phyloP scores from a whole-genome alignment of 1,140 invertebrate genomes.

The Zaprionus ornatus region DNA sequence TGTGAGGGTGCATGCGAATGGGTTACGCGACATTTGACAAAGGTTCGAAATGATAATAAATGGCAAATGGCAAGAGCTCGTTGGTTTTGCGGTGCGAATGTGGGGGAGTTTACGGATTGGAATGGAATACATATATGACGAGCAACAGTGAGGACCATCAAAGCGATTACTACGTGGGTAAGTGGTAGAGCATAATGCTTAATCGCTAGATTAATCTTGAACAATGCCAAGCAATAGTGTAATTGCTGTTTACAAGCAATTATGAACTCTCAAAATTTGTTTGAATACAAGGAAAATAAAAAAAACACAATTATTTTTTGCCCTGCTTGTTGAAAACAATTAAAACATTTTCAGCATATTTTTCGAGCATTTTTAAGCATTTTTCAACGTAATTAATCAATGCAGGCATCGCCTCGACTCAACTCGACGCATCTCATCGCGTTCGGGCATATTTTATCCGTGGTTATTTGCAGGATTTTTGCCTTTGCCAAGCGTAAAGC shows the following conservation, averaged over 20 bases:
- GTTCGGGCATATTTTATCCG: conserved; percentile 20
- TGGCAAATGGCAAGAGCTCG: conserved; percentile 30
- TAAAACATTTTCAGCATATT: conserved; percentile 39
- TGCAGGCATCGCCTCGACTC: conserved; percentile 31
- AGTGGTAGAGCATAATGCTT: background rate
- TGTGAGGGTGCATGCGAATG: background rate
- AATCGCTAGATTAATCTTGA: background rate
- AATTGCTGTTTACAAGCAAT: background rate
- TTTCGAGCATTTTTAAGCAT: conserved; percentile 16
- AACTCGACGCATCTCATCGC: conserved; percentile 13
- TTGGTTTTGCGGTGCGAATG: conserved; percentile 14
- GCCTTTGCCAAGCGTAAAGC: conserved; percentile 43
- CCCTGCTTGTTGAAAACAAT: conserved; percentile 36
- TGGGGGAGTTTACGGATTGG: background rate
- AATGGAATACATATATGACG: no score
- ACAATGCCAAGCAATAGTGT: background rate
- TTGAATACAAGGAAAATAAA: background rate
- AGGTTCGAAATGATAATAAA: conserved; percentile 40
- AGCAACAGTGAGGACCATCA: no score
- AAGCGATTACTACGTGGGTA: no score
- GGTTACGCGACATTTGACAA: conserved; percentile 6
- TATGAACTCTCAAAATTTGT: background rate
- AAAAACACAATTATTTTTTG: background rate
- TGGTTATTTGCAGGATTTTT: conserved; percentile 43
- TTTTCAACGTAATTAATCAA: conserved; percentile 56